phyloP scores from a whole-genome alignment of 2,113 vertebrate species.

The Ammodytes marinus region DNA sequence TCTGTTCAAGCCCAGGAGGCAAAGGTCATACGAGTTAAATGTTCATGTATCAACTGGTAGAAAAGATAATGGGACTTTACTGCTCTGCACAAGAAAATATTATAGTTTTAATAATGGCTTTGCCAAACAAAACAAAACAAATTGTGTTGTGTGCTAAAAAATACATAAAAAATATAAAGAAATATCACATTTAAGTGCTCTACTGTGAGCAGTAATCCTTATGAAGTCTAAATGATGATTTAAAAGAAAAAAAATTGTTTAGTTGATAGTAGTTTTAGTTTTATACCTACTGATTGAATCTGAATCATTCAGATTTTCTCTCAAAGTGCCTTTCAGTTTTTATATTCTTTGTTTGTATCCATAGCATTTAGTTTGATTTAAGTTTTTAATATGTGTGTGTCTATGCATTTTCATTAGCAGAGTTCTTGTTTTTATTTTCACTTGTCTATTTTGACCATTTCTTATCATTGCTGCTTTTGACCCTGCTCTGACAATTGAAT shows the following conservation, averaged over 20 bases:
- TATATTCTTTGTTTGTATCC: not conserved
- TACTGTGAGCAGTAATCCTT: not conserved
- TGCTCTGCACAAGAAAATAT: not conserved
- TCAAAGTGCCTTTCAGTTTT: not conserved
- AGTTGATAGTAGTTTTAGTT: not conserved
- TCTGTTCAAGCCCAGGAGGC: not conserved
- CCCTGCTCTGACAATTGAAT: conserved; percentile 2
- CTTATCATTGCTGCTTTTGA: not conserved
- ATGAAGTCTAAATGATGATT: not conserved
- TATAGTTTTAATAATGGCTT: not conserved
- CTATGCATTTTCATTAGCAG: not conserved
- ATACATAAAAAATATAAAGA: not conserved
- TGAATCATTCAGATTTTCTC: not conserved
- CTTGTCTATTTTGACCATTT: not conserved
- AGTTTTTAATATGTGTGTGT: conserved; percentile 9
- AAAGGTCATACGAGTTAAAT: not conserved
- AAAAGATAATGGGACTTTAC: not conserved
- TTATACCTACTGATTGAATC: not conserved
- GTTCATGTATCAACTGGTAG: conserved; percentile 10
- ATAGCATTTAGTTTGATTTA: conserved; percentile 2
- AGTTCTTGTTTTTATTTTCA: not conserved
- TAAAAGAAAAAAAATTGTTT: not conserved
- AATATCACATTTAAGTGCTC: not conserved
- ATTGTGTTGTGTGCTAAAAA: not conserved
- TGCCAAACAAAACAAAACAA: not conserved